phyloP scores from a whole-genome alignment of 2,888 invertebrate genomes.

The Andrena bicolor region DNA sequence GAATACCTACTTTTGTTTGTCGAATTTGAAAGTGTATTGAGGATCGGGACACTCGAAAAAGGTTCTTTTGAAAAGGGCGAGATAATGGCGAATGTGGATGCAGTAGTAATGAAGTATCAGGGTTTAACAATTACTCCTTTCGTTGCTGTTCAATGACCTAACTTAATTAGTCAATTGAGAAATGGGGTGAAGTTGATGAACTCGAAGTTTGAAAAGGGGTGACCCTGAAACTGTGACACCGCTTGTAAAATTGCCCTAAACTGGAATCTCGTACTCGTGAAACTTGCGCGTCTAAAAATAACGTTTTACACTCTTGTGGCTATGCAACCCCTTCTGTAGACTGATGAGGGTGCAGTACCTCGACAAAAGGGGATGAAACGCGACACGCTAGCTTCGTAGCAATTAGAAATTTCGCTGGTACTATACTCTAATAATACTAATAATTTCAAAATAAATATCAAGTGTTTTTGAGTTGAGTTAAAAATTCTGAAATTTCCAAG shows the following conservation, averaged over 20 bases:
- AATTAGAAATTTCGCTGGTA: slow-evolving; percentile 6
- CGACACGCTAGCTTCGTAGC: not conserved
- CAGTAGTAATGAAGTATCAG: not conserved
- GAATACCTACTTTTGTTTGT: not conserved
- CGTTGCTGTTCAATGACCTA: not conserved
- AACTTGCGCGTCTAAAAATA: slow-evolving; percentile 46
- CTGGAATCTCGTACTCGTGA: slow-evolving; percentile 21
- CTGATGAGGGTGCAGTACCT: slow-evolving; percentile 31
- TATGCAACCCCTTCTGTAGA: slow-evolving; percentile 37
- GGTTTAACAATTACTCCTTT: not conserved
- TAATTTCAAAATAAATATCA: too few species aligned
- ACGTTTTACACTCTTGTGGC: slow-evolving; percentile 37
- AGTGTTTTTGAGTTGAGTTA: too few species aligned
- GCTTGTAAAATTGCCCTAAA: slow-evolving; percentile 20
- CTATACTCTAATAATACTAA: not conserved
- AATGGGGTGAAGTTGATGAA: not conserved
- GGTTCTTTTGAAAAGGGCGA: not conserved
- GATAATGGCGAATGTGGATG: not conserved
- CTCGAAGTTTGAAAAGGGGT: not conserved
- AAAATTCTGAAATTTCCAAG: too few species aligned
- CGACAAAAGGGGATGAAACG: slow-evolving; percentile 30
- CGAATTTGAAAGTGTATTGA: not conserved
- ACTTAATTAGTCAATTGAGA: not conserved
- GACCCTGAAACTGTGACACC: slow-evolving; percentile 26
- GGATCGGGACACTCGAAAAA: not conserved